Base-by-base conservation (phyloP, 2,113 vertebrate species). In the Columba livia region DNA sequence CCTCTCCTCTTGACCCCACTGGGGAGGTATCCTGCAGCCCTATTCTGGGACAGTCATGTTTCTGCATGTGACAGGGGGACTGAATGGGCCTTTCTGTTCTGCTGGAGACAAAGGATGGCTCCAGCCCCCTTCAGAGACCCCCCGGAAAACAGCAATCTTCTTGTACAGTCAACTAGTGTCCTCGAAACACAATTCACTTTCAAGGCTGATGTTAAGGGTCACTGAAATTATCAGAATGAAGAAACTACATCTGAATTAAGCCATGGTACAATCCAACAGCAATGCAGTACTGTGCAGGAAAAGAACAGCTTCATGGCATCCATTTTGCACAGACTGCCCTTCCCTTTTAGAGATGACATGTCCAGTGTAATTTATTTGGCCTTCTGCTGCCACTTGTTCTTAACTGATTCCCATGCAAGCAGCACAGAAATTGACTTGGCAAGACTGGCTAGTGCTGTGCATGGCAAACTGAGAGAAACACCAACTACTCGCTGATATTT, bases 41-140 rank as follows among this genome's bases (percentile, higher is more conserved):
- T 79, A 32, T 95, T 79, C 73, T 50, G 93, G 88, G 92, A 67
- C 73, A 42, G 93, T 94, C 96, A 97, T 31, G 7, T 88, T 91
- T 51, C 77, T 74, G 85, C 96, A 96, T 24, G 83, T 96, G 96
- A 93, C 88, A 38, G 75, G 21, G 79, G 5, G 34, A 89, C 44
- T 97, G 80, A 97, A 96, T 90, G 92, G 57, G 31, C 17, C 72
- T 40, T 57, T 89, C 65, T 96, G 86, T 96, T 36, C 84, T 42
- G 53, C 42, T 4, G 2, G 65, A 40, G 56, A 86, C 77, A 75
- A 79, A 67, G 73, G 17, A 12, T 0, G 2, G 56, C 79, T 80
- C 67, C 82, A 54, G 13, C 16, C 92, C 81, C 88, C 57, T 51
- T 47, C 2, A 0, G 78, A 89, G 72, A 94, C 64, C 88, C 94